Percentiles rank a stretch among this genome's conserved stretches.
Conservation (phyloP, 2,113 vertebrate genomes). For the Takifugu flavidus region DNA sequence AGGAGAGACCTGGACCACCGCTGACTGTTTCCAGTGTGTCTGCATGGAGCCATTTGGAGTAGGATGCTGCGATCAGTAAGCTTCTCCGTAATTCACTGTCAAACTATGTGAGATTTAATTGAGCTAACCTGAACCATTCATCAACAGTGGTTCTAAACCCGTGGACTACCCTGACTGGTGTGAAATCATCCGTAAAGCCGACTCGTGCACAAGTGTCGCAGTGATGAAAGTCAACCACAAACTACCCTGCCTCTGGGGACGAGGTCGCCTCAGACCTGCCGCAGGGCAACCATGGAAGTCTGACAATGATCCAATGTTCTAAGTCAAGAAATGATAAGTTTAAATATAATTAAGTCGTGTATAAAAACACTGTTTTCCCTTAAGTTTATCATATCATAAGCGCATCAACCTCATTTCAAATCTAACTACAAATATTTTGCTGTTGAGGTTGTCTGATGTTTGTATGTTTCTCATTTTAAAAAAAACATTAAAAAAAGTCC, state of each 20-base stretch:
- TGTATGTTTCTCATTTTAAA: constrained; percentile 7
- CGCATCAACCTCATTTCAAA: no score
- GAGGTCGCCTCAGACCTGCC: constrained; percentile 53
- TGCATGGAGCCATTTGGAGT: constrained; percentile 80
- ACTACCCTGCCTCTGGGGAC: constrained; percentile 72
- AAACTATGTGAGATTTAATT: background rate
- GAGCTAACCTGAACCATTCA: constrained; percentile 2
- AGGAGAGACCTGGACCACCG: constrained; percentile 75
- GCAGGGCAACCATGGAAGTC: constrained; percentile 59
- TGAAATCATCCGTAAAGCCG: constrained; percentile 70
- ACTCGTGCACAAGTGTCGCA: constrained; percentile 68
- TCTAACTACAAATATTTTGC: no score
- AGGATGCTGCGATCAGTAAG: constrained; percentile 79
- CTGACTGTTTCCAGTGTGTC: constrained; percentile 74
- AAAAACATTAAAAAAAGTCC: constrained; percentile 5
- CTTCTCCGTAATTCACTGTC: constrained; percentile 2
- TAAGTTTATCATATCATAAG: no score
- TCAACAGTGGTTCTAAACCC: constrained; percentile 57
- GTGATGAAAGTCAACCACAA: constrained; percentile 77
- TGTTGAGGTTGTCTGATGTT: constrained; percentile 1
- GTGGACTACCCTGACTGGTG: constrained; percentile 79
- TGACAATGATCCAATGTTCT: constrained; percentile 72
- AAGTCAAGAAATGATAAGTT: constrained; percentile 6
- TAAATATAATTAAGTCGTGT: background rate
- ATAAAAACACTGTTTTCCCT: background rate